Conservation (phyloP, 2,888 invertebrate genomes). For the Drosophila mercatorum region DNA sequence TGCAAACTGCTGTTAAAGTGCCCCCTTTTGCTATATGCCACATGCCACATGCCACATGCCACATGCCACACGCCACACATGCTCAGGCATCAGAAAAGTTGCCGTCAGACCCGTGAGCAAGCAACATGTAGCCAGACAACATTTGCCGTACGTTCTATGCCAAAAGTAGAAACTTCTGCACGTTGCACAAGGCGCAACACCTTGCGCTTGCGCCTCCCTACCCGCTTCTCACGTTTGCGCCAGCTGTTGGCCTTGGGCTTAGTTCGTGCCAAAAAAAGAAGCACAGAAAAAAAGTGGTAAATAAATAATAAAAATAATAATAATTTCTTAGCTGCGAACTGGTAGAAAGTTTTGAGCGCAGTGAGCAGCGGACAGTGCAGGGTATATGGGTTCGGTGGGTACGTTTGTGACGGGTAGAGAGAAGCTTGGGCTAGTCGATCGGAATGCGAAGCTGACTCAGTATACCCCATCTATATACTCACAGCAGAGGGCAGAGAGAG, state of each 20-base stretch:
- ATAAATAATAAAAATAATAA: slow-evolving; percentile 8
- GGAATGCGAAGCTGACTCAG: not conserved
- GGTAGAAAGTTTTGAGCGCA: slow-evolving; percentile 2
- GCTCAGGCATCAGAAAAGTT: slow-evolving; percentile 31
- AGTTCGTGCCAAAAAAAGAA: slow-evolving; percentile 5
- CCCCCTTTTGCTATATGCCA: slow-evolving; percentile 7
- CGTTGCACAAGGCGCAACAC: slow-evolving; percentile 25
- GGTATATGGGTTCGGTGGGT: not conserved
- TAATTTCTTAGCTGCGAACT: slow-evolving; percentile 23
- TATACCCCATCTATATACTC: too few species aligned
- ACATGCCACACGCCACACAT: slow-evolving; percentile 17
- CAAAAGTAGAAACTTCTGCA: slow-evolving; percentile 19
- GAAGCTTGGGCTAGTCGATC: not conserved
- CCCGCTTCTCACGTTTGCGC: not conserved
- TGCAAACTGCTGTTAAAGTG: slow-evolving; percentile 5
- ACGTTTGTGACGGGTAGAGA: not conserved
- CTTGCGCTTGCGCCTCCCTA: not conserved
- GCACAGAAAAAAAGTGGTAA: not conserved
- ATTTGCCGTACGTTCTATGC: slow-evolving; percentile 17
- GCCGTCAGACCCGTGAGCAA: slow-evolving; percentile 29
- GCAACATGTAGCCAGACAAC: slow-evolving; percentile 37
- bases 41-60: slow-evolving; percentile 16
- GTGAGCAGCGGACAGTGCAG: not conserved
- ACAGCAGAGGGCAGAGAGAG: too few species aligned
- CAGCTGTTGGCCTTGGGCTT: slow-evolving; percentile 32